Percentiles rank a stretch among this genome's conserved stretches.
Conservation (phyloP, 2,888 invertebrate species). For the Apamea crenata region DNA sequence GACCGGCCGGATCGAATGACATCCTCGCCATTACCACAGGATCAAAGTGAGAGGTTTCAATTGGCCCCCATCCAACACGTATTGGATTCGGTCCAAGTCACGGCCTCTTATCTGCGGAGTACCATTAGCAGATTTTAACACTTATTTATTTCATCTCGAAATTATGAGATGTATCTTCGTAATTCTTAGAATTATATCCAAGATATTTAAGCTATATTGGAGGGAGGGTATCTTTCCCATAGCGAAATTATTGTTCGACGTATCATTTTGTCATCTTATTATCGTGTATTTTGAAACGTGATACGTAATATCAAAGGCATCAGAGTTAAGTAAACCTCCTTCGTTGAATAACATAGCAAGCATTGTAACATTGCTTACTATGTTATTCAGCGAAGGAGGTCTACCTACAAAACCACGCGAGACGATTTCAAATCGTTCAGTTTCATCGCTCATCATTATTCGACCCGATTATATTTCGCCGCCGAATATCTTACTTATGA, state of each 20-base stretch:
- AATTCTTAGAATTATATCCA: background rate
- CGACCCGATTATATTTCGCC: conserved; percentile 28
- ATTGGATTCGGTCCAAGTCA: conserved; percentile 81
- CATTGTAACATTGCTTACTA: too few relatives aligned
- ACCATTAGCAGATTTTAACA: conserved; percentile 79
- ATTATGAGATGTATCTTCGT: conserved; percentile 46
- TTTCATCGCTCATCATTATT: conserved; percentile 28
- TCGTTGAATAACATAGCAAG: background rate
- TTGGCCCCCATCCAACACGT: conserved; percentile 78
- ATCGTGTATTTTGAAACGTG: background rate
- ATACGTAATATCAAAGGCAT: background rate
- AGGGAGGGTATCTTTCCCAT: background rate
- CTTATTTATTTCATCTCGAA: conserved; percentile 69
- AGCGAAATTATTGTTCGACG: background rate
- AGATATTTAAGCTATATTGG: background rate
- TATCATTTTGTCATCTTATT: background rate
- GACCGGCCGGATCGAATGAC: conserved; percentile 69
- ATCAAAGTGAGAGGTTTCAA: conserved; percentile 77
- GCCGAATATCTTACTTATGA: conserved; percentile 26
- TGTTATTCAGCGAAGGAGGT: too few relatives aligned
- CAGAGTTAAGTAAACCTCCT: background rate
- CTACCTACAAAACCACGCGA: background rate
- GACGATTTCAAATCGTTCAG: conserved; percentile 17
- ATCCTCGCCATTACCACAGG: conserved; percentile 72
- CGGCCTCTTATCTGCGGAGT: conserved; percentile 75